phyloP scores from a whole-genome alignment of 2,888 invertebrate genomes.

The Drosophila incognita region DNA sequence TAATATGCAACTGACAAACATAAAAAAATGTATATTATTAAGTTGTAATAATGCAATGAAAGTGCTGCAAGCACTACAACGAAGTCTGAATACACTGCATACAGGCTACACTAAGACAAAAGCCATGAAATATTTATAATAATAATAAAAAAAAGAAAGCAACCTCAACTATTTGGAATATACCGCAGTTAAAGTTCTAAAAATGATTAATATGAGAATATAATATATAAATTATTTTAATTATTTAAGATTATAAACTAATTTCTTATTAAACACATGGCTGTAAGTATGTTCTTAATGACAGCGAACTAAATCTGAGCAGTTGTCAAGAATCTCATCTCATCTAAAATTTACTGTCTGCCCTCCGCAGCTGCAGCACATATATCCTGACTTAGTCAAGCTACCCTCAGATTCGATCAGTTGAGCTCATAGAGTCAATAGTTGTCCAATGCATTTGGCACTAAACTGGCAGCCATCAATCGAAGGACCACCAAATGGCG shows the following conservation, averaged over 20 bases:
- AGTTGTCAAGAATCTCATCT: not conserved
- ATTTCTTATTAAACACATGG: not conserved
- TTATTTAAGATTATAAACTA: not conserved
- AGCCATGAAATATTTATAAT: not conserved
- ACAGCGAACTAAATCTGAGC: not conserved
- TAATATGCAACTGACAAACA: constrained; percentile 41
- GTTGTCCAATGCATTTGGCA: constrained; percentile 39
- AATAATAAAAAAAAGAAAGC: not conserved
- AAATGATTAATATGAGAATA: not conserved
- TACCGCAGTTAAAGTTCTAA: not conserved
- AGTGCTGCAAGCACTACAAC: not conserved
- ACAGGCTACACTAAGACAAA: not conserved
- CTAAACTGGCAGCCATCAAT: constrained; percentile 13
- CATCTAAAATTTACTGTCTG: not conserved
- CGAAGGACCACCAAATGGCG: constrained; percentile 41
- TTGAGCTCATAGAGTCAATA: constrained; percentile 11
- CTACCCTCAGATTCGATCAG: constrained; percentile 4
- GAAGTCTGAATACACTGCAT: constrained; percentile 9
- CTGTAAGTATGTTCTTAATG: not conserved
- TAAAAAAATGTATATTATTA: constrained; percentile 29
- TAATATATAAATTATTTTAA: not conserved
- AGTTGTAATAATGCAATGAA: constrained; percentile 23
- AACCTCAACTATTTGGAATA: not conserved
- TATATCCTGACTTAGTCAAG: not conserved
- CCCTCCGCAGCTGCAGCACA: too few species aligned